These are phyloP conservation scores for Corythornis leucogaster DNA, from an alignment of 2,797 vertebrate species.

Conservation along the genomic window DNA sequence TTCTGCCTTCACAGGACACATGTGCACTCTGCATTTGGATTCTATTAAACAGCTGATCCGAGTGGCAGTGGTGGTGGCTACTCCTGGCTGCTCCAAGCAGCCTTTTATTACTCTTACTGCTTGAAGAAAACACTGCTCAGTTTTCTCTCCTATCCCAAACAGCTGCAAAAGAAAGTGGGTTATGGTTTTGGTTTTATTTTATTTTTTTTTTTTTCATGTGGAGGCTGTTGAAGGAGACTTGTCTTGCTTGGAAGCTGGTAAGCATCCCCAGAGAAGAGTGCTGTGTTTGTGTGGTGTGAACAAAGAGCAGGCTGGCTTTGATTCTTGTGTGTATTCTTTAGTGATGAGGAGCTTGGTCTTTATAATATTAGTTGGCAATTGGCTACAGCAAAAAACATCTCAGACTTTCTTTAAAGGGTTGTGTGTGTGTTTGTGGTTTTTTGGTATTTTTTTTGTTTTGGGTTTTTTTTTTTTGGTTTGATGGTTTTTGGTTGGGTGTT, in stretches of 20 bases:
- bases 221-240: not conserved
- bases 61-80: not conserved
- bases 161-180: not conserved
- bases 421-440: not conserved
- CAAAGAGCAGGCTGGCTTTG: not conserved
- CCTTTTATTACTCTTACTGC: not conserved
- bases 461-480: not conserved
- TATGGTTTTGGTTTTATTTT: too few relatives aligned
- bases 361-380: not conserved
- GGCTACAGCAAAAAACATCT: not conserved
- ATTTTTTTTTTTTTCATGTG: not conserved
- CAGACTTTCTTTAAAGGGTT: not conserved
- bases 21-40: not conserved
- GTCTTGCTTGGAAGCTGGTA: not conserved
- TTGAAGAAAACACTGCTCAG: not conserved
- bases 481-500: too few relatives aligned
- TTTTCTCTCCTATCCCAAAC: not conserved
- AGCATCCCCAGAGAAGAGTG: not conserved
- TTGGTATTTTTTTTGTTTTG: not conserved
- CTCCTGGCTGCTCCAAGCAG: not conserved
- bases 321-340: not conserved
- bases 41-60: not conserved
- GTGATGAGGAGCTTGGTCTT: not conserved
- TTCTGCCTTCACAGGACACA: slow-evolving; percentile 5
- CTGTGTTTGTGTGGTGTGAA: not conserved